phyloP scores from a whole-genome alignment of 2,888 invertebrate species.

The Petrolisthes manimaculis region DNA sequence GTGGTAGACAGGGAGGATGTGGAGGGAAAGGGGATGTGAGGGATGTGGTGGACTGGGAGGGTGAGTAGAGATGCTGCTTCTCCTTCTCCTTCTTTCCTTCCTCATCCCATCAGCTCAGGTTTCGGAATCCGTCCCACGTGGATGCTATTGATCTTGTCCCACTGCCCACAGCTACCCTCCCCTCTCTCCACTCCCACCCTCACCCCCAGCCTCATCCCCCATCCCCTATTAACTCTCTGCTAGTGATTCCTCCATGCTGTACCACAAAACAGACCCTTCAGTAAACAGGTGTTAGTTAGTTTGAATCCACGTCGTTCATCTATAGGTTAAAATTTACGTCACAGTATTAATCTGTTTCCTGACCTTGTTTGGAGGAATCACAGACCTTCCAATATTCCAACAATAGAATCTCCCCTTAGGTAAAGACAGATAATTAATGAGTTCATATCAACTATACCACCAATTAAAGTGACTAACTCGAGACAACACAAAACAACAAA shows the following conservation, averaged over 20 bases:
- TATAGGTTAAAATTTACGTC: not conserved
- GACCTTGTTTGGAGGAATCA: too few species aligned
- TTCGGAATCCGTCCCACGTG: slow-evolving; percentile 35
- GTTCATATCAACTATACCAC: too few species aligned
- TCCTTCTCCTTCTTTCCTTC: not conserved
- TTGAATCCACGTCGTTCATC: not conserved
- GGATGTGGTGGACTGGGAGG: not conserved
- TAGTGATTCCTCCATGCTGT: not conserved
- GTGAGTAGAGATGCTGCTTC: slow-evolving; percentile 12
- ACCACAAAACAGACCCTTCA: not conserved
- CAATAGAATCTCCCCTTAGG: not conserved
- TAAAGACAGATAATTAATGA: too few species aligned
- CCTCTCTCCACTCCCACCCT: not conserved
- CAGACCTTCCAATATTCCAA: not conserved
- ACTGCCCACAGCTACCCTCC: slow-evolving; percentile 25
- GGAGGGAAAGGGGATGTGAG: not conserved
- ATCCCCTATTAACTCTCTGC: not conserved
- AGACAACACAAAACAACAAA: too few species aligned
- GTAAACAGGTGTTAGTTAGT: too few species aligned
- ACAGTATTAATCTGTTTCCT: not conserved
- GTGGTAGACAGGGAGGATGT: not conserved
- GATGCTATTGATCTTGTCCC: slow-evolving; percentile 37
- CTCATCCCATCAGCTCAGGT: slow-evolving; percentile 20
- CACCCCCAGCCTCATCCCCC: not conserved
- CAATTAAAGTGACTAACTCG: too few species aligned